Evolutionary conservation across 2,888 invertebrate genomes (phyloP), one percentile per base, ranked within the genome.

Genomic region (Cinara cedri): DNA sequence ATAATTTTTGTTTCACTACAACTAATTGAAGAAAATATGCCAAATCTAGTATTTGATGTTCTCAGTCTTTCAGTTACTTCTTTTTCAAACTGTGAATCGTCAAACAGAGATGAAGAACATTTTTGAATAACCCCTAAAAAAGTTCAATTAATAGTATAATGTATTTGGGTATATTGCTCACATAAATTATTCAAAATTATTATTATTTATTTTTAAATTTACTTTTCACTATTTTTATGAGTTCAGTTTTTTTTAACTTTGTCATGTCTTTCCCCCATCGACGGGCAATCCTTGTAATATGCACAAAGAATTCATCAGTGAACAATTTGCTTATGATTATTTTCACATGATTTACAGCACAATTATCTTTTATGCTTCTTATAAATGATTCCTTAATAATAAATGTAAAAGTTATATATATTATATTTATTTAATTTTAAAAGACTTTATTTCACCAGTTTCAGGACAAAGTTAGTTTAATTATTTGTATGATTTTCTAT

Each of bases 341-440:
- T 46, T 21, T 57, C 2, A 65, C 14, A 46, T 46, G 44, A 34
- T 46, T 46, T 65, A 1, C 44, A 44, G 65, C 44, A 65, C 21
- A n/a, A 3, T 8, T 46, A 46, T 44, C 44, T 0, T 14, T 14
- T n/a, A 65, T 21, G 21, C 9, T 65, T 65, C 21, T 65, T 65
- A 65, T 65, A 65, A n/a, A 65, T 9, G 65, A 63, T 63, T 63
- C 63, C 42, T 42, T 2, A 62, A 42, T 9, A n/a, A 62, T 42
- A 62, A 62, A 10, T n/a, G 3, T 62, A 34, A 42, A 0, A 42
- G n/a, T 62, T 42, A 62, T 62, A 60, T 42, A 62, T 62, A 60
- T 16, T 62, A 62, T 34, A 6, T 42, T 63, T 19, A 19, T 42
- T n/a, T n/a, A n/a, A n/a, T n/a, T n/a, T n/a, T n/a, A n/a, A n/a